phyloP scores from a whole-genome alignment of 2,797 vertebrate species.

The Masticophis lateralis region DNA sequence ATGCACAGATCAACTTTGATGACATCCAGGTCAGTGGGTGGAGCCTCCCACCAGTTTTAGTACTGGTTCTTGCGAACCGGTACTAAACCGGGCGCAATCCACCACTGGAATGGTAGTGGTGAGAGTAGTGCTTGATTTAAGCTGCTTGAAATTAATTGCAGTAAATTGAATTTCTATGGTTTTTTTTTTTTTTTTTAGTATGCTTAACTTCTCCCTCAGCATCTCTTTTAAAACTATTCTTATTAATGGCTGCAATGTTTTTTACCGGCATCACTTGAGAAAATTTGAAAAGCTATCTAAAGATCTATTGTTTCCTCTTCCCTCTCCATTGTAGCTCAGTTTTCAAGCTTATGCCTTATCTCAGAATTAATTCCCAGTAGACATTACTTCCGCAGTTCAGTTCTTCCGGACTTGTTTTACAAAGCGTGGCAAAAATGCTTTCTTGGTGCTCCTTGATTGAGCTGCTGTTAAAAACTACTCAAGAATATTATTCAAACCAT shows the following conservation, averaged over 20 bases:
- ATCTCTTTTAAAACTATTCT: background rate
- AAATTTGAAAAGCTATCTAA: slow-evolving; percentile 60
- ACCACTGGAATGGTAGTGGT: background rate
- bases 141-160: background rate
- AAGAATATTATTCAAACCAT: background rate
- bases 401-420: fast-evolving
- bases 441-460: fast-evolving
- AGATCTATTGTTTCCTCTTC: slow-evolving; percentile 64
- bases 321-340: slow-evolving; percentile 50
- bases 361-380: slow-evolving; percentile 60
- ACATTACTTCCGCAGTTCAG: slow-evolving; percentile 51
- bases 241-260: background rate
- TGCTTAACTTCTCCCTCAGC: background rate
- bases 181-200: slow-evolving; percentile 12
- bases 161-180: background rate
- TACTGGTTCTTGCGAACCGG: too few relatives aligned
- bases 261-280: slow-evolving; percentile 37
- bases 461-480: background rate
- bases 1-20: too few relatives aligned
- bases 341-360: slow-evolving; percentile 60
- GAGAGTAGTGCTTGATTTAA: background rate
- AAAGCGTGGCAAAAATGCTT: background rate
- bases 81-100: too few relatives aligned
- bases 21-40: too few relatives aligned
- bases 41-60: too few relatives aligned